phyloP scores from a whole-genome alignment of 2,113 vertebrate species.

The Corythoichthys intestinalis region DNA sequence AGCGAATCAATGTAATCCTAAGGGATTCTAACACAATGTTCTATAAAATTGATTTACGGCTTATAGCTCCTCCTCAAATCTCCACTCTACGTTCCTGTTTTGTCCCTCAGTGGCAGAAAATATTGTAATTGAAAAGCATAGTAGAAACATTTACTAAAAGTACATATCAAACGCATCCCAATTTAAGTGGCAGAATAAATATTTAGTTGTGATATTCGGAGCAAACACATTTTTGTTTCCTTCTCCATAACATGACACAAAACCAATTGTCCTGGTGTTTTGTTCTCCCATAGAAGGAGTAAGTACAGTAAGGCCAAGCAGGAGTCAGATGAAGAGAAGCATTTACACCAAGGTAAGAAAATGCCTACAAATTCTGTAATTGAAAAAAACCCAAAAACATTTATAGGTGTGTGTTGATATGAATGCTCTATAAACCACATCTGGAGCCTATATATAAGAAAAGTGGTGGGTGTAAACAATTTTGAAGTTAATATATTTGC shows the following conservation, averaged over 20 bases:
- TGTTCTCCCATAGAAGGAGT: conserved; percentile 79
- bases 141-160: not conserved
- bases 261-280: conserved; percentile 44
- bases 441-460: conserved; percentile 33
- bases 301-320: conserved; percentile 98
- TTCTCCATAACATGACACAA: not conserved
- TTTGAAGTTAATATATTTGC: conserved; percentile 47
- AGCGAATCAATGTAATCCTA: conserved; percentile 36
- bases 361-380: conserved; percentile 20
- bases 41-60: conserved; percentile 34
- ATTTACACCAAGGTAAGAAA: conserved; percentile 88
- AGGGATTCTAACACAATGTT: conserved; percentile 47
- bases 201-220: not conserved
- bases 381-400: conserved; percentile 34
- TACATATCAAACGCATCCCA: not conserved
- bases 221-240: not conserved
- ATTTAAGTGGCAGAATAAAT: not conserved
- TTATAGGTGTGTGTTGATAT: conserved; percentile 34
- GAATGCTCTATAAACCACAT: conserved; percentile 27
- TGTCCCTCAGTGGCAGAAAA: not conserved
- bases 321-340: conserved; percentile 94
- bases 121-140: not conserved
- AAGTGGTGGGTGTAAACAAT: conserved; percentile 3
- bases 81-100: not conserved
- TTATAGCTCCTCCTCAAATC: conserved; percentile 6